Base-by-base conservation (phyloP, 1,140 invertebrate genomes). In the Drosophila willistoni region DNA sequence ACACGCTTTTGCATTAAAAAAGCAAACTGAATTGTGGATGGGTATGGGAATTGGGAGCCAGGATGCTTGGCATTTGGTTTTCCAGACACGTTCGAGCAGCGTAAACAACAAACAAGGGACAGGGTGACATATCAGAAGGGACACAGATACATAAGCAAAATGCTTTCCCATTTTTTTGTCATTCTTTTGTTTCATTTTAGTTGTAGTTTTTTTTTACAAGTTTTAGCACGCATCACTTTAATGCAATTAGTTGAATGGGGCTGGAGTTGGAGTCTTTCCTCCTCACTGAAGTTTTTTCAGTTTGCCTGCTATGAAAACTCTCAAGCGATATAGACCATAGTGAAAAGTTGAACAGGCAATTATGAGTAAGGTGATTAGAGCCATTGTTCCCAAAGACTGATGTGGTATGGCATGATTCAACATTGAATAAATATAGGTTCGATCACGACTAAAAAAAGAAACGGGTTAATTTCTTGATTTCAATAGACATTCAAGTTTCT, bases 241-340 rank as follows among this genome's bases (percentile, higher is more conserved):
- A 63, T 63, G 61, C 61, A 65, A 65, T 65, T 55, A 55, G 41
- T 47, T 14, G 25, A 3, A 1, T 29, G 5, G 29, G 29, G 29
- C 7, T 7, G 29, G 6, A 29, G 29, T 29, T 17, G n/a, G 5
- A 10, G 13, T 17, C 7, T 7, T 19, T 34, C 29, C 3, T 19
- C 12, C 19, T 51, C 60, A 80, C 62, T 39, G 36, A 29, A 74
- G 33, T 51, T 73, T 73, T 0, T 54, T 62, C 34, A 66, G 33
- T 22, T 57, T 81, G 6, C 61, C 56, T 0, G 81, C 81, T 47
- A 84, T 13, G 3, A 12, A 71, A 2, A 57, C 64, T 3, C 77
- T 66, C 5, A 84, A 12, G 0, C 81, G 81, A 62, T 84, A 84
- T 1, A 85, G 7, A 17, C 73, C 77, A 64, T 74, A 84, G 14